A percentile compares a stretch with the other conserved stretches of the same genome.
These are phyloP conservation scores for Colaptes auratus DNA, from an alignment of 2,113 vertebrate species.

Conservation along the genomic window DNA sequence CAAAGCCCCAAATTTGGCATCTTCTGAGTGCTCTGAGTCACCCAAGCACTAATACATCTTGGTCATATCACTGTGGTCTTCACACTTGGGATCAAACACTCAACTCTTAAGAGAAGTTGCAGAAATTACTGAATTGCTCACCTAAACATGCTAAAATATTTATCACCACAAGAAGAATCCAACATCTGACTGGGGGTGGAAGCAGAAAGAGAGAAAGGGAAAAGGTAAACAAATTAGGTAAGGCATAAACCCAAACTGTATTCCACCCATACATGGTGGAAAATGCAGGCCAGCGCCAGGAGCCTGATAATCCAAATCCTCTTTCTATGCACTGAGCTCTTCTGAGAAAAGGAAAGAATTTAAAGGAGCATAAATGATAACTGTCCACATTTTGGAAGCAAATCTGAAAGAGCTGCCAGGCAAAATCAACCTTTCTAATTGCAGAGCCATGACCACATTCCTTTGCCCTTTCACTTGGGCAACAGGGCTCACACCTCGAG, in stretches of 20 bases:
- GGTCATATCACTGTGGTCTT: neutral
- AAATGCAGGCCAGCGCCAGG: slow-evolving; percentile 40
- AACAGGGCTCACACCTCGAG: neutral
- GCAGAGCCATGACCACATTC: neutral
- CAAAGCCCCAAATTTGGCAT: neutral
- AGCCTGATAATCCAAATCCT: slow-evolving; percentile 12
- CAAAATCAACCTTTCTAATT: neutral
- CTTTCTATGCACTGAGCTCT: slow-evolving; percentile 10
- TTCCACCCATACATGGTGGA: slow-evolving; percentile 19
- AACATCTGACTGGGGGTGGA: neutral
- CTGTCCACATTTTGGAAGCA: neutral
- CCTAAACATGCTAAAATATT: neutral
- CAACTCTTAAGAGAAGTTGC: neutral
- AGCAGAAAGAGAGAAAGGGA: neutral
- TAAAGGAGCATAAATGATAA: slow-evolving; percentile 25
- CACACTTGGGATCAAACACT: neutral
- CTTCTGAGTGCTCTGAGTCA: neutral
- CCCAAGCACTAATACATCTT: neutral
- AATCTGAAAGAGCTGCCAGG: neutral
- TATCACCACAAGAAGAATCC: neutral
- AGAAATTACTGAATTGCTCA: neutral
- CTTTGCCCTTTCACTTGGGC: neutral
- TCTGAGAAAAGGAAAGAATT: slow-evolving; percentile 47
- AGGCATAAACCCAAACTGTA: neutral
- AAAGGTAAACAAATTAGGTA: slow-evolving; percentile 1